phyloP scores from a whole-genome alignment of 2,113 vertebrate genomes.

The Callorhinus ursinus region DNA sequence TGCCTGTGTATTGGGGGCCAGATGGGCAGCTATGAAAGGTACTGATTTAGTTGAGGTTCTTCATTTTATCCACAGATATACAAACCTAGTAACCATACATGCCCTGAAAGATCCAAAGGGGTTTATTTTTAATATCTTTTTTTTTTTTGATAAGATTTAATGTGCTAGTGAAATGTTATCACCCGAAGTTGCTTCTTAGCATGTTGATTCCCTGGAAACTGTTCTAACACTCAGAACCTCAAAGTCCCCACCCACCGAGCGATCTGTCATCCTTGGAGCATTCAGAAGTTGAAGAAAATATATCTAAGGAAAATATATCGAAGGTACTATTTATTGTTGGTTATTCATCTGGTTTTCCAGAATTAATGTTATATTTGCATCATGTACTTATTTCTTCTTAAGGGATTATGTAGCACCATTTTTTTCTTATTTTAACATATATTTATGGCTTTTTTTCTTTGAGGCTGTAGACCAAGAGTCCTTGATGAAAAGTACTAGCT shows the following conservation, averaged over 20 bases:
- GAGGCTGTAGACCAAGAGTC: constrained; percentile 34
- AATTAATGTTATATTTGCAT: neutral
- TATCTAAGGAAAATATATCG: constrained; percentile 55
- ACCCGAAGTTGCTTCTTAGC: neutral
- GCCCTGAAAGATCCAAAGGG: neutral
- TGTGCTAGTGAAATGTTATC: neutral
- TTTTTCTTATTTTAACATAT: neutral
- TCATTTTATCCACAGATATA: neutral
- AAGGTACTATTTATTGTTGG: constrained; percentile 72
- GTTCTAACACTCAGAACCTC: neutral
- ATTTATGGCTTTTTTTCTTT: constrained; percentile 7
- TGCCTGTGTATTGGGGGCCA: neutral
- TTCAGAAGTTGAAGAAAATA: neutral
- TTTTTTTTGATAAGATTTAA: neutral
- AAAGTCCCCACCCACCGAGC: accelerated
- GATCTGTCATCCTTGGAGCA: neutral
- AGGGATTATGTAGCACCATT: too few relatives aligned
- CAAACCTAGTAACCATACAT: neutral
- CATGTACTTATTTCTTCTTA: neutral
- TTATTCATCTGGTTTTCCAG: neutral
- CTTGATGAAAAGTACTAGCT: constrained; percentile 6
- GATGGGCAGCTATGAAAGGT: neutral
- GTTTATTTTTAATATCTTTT: neutral
- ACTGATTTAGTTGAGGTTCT: neutral
- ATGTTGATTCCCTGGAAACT: accelerated